Conservation (phyloP, 1,140 invertebrate species). For the Temnothorax longispinosus region DNA sequence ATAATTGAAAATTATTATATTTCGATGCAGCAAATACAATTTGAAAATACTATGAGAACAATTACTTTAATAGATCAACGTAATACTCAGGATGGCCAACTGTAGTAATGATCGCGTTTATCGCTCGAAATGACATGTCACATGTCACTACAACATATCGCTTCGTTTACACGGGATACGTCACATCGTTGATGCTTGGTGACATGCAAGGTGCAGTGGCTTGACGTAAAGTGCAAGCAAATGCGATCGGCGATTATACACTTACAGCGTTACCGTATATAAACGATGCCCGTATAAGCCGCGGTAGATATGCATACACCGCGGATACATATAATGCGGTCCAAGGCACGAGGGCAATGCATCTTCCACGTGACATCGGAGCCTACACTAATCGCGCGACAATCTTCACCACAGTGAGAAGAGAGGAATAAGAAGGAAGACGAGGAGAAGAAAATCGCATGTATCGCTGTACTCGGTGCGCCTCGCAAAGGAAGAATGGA, state of each 20-base stretch:
- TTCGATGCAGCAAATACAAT: not conserved
- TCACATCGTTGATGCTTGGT: conserved; percentile 61
- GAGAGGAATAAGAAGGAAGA: conserved; percentile 59
- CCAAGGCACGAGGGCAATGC: conserved; percentile 82
- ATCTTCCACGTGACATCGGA: conserved; percentile 84
- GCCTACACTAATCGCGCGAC: conserved; percentile 85
- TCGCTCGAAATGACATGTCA: conserved; percentile 27
- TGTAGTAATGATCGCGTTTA: conserved; percentile 43
- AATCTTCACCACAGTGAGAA: conserved; percentile 81
- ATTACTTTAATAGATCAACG: conserved; percentile 11
- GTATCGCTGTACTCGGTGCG: conserved; percentile 30
- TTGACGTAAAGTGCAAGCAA: conserved; percentile 85
- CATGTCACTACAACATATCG: conserved; percentile 30
- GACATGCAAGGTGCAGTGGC: conserved; percentile 80
- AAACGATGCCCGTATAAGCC: conserved; percentile 78
- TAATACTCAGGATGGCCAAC: conserved; percentile 8
- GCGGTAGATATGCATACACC: conserved; percentile 65
- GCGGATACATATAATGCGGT: conserved; percentile 66
- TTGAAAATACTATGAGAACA: not conserved
- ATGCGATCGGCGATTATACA: conserved; percentile 86
- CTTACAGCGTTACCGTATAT: conserved; percentile 85
- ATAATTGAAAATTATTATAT: not conserved
- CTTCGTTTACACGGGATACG: conserved; percentile 40
- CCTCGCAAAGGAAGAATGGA: conserved; percentile 29
- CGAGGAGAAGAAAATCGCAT: conserved; percentile 53